These are phyloP conservation scores for Eilema caniola DNA, from an alignment of 2,888 invertebrate species.

Conservation along the genomic window DNA sequence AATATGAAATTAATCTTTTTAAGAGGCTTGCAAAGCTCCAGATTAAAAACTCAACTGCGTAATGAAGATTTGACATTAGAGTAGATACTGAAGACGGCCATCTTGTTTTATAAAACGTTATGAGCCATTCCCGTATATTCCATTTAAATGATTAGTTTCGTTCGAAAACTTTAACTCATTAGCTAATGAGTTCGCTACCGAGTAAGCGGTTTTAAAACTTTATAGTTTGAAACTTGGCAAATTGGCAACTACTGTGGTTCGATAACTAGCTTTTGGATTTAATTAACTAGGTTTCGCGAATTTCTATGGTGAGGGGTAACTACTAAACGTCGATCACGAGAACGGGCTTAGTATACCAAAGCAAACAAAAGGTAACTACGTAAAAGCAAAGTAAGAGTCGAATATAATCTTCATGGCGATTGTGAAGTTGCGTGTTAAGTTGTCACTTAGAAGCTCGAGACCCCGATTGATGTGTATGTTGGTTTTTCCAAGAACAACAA, in stretches of 20 bases:
- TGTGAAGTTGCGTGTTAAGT: too few relatives aligned
- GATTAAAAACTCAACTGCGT: background rate
- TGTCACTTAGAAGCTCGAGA: too few relatives aligned
- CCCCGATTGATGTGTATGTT: too few relatives aligned
- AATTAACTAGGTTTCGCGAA: background rate
- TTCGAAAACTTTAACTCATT: conserved; percentile 19
- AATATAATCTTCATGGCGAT: too few relatives aligned
- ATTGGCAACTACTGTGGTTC: background rate
- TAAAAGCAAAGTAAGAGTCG: too few relatives aligned
- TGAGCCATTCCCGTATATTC: conserved; percentile 10
- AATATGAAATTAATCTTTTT: background rate
- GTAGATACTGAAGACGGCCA: background rate
- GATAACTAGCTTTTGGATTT: background rate
- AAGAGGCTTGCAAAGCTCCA: background rate
- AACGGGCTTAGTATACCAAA: too few relatives aligned
- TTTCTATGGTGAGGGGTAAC: background rate
- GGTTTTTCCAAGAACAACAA: too few relatives aligned
- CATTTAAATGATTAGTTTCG: conserved; percentile 26
- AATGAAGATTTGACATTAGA: background rate
- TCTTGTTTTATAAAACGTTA: conserved; percentile 6
- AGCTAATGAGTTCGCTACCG: conserved; percentile 20
- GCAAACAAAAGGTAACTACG: too few relatives aligned
- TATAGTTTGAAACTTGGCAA: conserved; percentile 8
- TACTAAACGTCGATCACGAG: too few relatives aligned
- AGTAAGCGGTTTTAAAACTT: conserved; percentile 19